phyloP scores from a whole-genome alignment of 2,888 invertebrate species.

The Steromphala cineraria region DNA sequence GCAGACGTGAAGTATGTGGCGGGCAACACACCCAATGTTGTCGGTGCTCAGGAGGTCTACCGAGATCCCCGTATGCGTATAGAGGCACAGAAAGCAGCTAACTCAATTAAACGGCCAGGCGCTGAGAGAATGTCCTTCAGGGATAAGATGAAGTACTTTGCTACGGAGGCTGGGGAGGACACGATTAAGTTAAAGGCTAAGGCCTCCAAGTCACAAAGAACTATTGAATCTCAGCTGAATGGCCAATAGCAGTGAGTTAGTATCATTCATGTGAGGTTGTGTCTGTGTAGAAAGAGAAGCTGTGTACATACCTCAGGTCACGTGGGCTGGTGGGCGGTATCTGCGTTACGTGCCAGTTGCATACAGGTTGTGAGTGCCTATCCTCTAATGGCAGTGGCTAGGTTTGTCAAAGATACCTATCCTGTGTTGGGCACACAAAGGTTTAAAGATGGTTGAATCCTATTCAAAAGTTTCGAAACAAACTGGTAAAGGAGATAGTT shows the following conservation, averaged over 20 bases:
- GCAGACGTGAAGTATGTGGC: constrained; percentile 49
- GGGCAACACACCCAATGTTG: constrained; percentile 89
- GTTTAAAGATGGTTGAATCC: too few species aligned
- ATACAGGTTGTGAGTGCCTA: too few species aligned
- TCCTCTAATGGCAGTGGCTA: too few species aligned
- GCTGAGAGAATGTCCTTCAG: constrained; percentile 94
- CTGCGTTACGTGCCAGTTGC: too few species aligned
- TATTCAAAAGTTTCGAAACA: too few species aligned
- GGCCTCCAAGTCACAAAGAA: constrained; percentile 90
- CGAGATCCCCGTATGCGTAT: constrained; percentile 93
- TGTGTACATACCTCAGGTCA: neutral
- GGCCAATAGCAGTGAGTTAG: constrained; percentile 50
- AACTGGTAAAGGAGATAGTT: too few species aligned
- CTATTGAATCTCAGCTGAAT: constrained; percentile 70
- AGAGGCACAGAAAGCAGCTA: constrained; percentile 81
- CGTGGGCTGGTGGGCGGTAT: too few species aligned
- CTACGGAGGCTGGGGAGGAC: constrained; percentile 94
- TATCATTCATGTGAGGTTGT: neutral
- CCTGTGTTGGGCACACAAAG: too few species aligned
- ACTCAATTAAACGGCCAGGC: constrained; percentile 37
- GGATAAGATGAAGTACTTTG: constrained; percentile 99
- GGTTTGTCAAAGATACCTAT: too few species aligned
- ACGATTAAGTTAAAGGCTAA: constrained; percentile 97
- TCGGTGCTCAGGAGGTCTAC: constrained; percentile 98
- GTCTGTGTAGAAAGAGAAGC: neutral